A percentile compares a stretch with the other conserved stretches of the same genome.
These are phyloP conservation scores for Protobothrops flavoviridis DNA, from an alignment of 2,113 vertebrate genomes.

Conservation along the genomic window DNA sequence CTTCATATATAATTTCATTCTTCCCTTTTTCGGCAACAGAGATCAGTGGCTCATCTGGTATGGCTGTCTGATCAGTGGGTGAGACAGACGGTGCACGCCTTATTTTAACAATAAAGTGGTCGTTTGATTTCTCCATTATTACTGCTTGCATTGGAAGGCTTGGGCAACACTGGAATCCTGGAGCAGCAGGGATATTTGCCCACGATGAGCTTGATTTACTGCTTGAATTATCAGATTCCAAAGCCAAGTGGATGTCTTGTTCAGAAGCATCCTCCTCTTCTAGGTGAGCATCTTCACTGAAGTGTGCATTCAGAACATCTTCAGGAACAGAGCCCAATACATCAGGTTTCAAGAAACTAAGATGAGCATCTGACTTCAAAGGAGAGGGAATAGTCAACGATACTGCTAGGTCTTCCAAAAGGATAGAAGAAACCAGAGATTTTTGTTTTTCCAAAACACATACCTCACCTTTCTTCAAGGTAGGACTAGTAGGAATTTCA, in stretches of 20 bases:
- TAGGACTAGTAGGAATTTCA: constrained; percentile 78
- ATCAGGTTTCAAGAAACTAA: constrained; percentile 88
- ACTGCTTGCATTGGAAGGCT: constrained; percentile 92
- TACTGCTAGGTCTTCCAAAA: constrained; percentile 92
- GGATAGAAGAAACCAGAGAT: constrained; percentile 77
- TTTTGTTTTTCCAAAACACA: constrained; percentile 69
- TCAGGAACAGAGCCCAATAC: constrained; percentile 74
- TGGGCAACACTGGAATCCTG: constrained; percentile 82
- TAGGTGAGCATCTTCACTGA: constrained; percentile 87
- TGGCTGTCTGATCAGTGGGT: constrained; percentile 37
- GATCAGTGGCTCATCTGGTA: constrained; percentile 31
- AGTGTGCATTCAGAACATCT: constrained; percentile 86
- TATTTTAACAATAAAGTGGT: constrained; percentile 95
- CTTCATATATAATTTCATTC: constrained; percentile 28
- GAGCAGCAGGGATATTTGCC: constrained; percentile 56
- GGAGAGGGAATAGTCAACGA: constrained; percentile 95
- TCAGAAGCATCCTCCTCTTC: constrained; percentile 91
- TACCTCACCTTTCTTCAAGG: constrained; percentile 60
- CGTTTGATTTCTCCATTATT: constrained; percentile 94
- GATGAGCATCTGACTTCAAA: constrained; percentile 92
- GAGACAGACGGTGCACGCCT: constrained; percentile 71
- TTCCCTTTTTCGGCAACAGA: constrained; percentile 46
- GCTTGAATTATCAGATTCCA: constrained; percentile 94
- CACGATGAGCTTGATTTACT: constrained; percentile 76
- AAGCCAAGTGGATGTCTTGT: constrained; percentile 91